Base-by-base conservation (phyloP, 2,888 invertebrate species). In the Deilephila porcellus region DNA sequence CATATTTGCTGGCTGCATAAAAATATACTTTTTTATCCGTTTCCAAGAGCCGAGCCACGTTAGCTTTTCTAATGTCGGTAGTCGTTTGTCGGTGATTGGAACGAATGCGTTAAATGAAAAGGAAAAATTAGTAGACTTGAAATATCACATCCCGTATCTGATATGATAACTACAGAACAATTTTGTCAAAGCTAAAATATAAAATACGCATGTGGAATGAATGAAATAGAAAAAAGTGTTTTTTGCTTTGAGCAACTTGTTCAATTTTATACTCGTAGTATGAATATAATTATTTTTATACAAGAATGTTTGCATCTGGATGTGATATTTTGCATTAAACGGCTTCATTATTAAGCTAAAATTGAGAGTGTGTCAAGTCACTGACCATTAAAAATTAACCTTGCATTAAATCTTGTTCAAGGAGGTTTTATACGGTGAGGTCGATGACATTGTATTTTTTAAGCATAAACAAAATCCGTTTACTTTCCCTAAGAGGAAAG, bases 1-100 rank as follows among this genome's bases (percentile, higher is more conserved):
- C 73, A 73, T 76, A 77, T 37, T 64, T 56, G 56, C 67, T 64
- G 72, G 37, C 19, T 37, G 59, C 29, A 37, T 67, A 59, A 73
- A 71, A 53, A 53, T 63, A n/a, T 8, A 70, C 32, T 71, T 73
- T 73, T 71, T 73, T 71, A 62, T 70, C 56, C 62, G 70, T 20
- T 73, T 70, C 32, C 34, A 7, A 62, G 63, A 56, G 19, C 20
- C 53, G 32, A 32, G 45, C 14, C n/a, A n/a, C n/a, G 56, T 17
- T 56, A 37, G 63, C 20, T 34, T 72, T 72, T 34, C 32, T 32
- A 63, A 20, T 72, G 72, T 34, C 62, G 53, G 32, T n/a, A 45
- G 45, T 14, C 37, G 25, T 67, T 20, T 67, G 67, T 45, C 67
- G 67, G 67, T 17, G 14, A 6, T 14, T 25, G 25, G 45, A 67